Evolutionary conservation across 2,888 invertebrate genomes (phyloP).

Genomic region (Poecilobothrus nobilitatus): DNA sequence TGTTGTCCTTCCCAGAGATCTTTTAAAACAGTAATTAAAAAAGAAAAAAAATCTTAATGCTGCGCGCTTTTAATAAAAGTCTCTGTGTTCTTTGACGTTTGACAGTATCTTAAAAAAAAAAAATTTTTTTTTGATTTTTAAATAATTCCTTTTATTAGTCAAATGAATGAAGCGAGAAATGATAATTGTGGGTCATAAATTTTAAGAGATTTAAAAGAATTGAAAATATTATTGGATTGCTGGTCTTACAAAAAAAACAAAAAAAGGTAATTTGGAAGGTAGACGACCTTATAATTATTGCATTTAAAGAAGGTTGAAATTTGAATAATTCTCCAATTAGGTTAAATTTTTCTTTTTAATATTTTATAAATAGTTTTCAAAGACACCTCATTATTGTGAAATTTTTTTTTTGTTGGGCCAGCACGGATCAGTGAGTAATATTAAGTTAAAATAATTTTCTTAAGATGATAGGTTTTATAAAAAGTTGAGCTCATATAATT

Average conservation of each 20-base stretch:
- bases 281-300: background rate
- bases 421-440: too few species aligned
- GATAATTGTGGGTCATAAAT: background rate
- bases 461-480: too few species aligned
- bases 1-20: too few species aligned
- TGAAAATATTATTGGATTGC: background rate
- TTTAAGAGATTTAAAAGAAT: background rate
- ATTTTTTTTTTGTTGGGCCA: background rate
- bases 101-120: background rate
- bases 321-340: background rate
- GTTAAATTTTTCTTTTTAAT: background rate
- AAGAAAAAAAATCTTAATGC: too few species aligned
- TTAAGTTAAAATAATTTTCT: too few species aligned
- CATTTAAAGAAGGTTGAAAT: background rate
- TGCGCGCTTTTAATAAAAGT: too few species aligned
- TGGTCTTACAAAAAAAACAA: background rate
- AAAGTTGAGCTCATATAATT: too few species aligned
- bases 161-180: constrained; percentile 8
- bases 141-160: background rate
- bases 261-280: background rate
- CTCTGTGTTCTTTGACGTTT: background rate
- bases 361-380: background rate
- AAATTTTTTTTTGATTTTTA: background rate
- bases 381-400: background rate
- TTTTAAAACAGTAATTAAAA: too few species aligned